Evolutionary conservation across 2,888 invertebrate species (phyloP).

Genomic region (Netelia virgata): DNA sequence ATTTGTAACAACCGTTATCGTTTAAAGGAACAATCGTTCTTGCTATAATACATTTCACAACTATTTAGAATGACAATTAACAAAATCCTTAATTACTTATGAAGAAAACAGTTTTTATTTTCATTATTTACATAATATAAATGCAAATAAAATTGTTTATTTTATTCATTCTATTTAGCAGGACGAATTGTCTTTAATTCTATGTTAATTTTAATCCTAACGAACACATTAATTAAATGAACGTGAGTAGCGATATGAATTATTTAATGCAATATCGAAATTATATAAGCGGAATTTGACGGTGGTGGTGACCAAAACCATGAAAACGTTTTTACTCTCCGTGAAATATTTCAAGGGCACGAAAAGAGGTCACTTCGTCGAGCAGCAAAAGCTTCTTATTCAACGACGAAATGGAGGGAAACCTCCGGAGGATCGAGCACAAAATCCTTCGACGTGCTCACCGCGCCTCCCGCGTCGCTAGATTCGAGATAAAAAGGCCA

Average conservation of each 20-base stretch:
- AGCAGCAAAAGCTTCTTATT: conserved; percentile 13
- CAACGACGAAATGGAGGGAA: not conserved
- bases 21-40: no score
- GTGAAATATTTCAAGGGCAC: conserved; percentile 28
- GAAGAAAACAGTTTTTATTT: not conserved
- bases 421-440: conserved; percentile 7
- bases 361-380: not conserved
- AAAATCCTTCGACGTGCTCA: conserved; percentile 48
- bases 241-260: no score
- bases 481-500: conserved; percentile 72
- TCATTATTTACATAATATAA: no score
- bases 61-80: no score
- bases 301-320: not conserved
- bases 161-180: not conserved
- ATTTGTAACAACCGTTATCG: no score
- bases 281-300: no score
- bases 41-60: no score
- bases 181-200: no score
- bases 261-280: no score
- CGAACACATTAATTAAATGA: no score
- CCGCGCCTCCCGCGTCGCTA: conserved; percentile 76
- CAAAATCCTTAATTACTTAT: no score
- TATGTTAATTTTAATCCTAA: no score
- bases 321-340: not conserved
- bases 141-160: not conserved